Base-by-base conservation (phyloP, 2,797 vertebrate species). In the Acestrorhynchus altus region DNA sequence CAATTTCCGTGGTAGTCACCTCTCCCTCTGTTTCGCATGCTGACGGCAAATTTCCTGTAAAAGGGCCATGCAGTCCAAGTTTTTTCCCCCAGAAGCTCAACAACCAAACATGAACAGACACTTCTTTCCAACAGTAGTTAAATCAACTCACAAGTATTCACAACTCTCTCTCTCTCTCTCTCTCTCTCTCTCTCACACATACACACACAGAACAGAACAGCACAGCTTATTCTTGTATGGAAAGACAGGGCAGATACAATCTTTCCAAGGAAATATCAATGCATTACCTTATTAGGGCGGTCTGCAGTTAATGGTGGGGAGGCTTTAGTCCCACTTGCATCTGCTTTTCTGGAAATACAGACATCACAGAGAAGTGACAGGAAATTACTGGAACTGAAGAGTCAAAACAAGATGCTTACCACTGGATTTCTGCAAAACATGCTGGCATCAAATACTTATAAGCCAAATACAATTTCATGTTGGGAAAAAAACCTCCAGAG, bases 1-100 rank as follows among this genome's bases (percentile, higher is more conserved):
- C 78, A 64, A 15, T 80, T 80, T 80, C 65, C 35, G 28, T 12
- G n/a, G 72, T 69, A 69, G 46, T 75, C 57, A 31, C 26, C 39
- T 64, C 65, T 64, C 39, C 72, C 12, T 16, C 7, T 15, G 63
- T 22, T 40, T 52, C 61, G 61, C 52, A 54, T 65, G 40, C 44
- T 18, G 57, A 64, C 47, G 18, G 24, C 26, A n/a, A 13, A 31
- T 65, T 75, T 75, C 72, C 66, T 75, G 72, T 75, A 65, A 75
- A 71, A 70, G 70, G 13, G 24, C n/a, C 20, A 46, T 72, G 39
- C 9, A 4, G 7, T 44, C 46, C 46, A 49, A 51, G 22, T 20
- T 26, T n/a, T 22, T 49, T 35, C 10, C 60, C 70, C 60, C 57
- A 79, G 71, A 80, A 66, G 42, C 51, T 39, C 11, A 57, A 35